A percentile compares a stretch with the other conserved stretches of the same genome.
Conservation (phyloP, 2,113 vertebrate genomes). For the Nipponia nippon region DNA sequence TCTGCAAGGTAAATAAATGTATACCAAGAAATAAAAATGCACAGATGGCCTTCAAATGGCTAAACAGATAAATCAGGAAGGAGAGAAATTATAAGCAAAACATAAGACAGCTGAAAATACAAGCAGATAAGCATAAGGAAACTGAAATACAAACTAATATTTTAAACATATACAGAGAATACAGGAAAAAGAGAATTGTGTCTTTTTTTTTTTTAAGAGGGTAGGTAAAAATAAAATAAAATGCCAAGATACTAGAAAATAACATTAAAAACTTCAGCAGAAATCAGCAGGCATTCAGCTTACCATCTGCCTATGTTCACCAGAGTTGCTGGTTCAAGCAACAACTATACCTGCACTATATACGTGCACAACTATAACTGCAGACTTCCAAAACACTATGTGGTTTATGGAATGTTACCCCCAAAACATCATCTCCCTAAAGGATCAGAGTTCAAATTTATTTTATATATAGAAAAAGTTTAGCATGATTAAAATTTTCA, state of each 20-base stretch:
- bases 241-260: not conserved
- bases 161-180: not conserved
- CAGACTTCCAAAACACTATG: not conserved
- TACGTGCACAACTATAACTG: not conserved
- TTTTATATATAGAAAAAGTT: not conserved
- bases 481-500: not conserved
- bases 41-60: not conserved
- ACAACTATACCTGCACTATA: too few species aligned
- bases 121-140: not conserved
- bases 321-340: not conserved
- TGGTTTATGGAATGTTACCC: not conserved
- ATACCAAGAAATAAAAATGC: not conserved
- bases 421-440: not conserved
- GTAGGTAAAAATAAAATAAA: not conserved
- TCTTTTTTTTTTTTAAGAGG: not conserved
- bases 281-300: not conserved
- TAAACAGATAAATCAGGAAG: not conserved
- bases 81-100: not conserved
- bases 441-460: not conserved
- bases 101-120: not conserved
- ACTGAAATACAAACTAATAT: not conserved
- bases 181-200: not conserved
- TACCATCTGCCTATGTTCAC: not conserved
- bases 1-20: conserved; percentile 3
- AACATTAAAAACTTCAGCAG: not conserved